Percentiles rank a stretch among this genome's conserved stretches.
Evolutionary conservation across 2,888 invertebrate species (phyloP).

Genomic region (Pheosia gnoma): DNA sequence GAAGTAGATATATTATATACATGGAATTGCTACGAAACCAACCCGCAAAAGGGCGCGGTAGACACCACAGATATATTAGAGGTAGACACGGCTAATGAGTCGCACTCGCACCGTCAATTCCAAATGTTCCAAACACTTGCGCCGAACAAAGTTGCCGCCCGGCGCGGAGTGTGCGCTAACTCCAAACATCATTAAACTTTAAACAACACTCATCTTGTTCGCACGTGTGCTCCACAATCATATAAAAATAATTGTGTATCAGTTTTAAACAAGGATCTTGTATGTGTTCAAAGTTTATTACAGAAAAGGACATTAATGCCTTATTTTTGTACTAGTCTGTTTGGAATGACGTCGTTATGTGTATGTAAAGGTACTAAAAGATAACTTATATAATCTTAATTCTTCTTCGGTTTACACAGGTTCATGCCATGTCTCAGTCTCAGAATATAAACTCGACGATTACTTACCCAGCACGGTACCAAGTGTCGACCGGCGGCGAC

Average conservation of each 20-base stretch:
- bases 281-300: no score
- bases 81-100: not conserved
- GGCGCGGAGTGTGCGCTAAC: not conserved
- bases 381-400: no score
- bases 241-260: not conserved
- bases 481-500: not conserved
- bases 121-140: not conserved
- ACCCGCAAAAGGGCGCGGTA: not conserved
- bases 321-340: no score
- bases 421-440: no score
- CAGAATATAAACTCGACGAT: no score
- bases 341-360: no score
- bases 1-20: no score
- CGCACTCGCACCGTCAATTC: not conserved
- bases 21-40: not conserved
- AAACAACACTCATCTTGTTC: conserved; percentile 2
- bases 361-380: no score
- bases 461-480: no score
- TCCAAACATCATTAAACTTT: conserved; percentile 6
- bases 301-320: no score
- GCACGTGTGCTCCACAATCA: not conserved
- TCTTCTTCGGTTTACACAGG: no score
- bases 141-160: not conserved
- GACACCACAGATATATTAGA: no score
- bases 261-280: not conserved